These are phyloP conservation scores for Branchellion lobata DNA, from an alignment of 2,888 invertebrate species.

Conservation along the genomic window DNA sequence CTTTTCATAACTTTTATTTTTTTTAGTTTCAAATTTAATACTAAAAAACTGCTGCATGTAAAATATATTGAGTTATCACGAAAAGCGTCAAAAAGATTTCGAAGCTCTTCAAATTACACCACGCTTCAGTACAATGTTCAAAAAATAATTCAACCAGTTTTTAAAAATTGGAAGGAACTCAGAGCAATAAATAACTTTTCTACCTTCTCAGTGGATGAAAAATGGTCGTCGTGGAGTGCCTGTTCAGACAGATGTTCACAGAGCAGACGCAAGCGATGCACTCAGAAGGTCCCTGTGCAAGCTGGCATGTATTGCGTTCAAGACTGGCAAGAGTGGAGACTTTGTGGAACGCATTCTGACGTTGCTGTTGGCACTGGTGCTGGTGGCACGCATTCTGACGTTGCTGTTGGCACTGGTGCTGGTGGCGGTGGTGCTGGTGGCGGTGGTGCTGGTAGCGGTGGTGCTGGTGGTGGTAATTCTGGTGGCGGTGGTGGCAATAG, in stretches of 20 bases:
- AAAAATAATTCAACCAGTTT: too few relatives aligned
- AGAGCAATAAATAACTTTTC: too few relatives aligned
- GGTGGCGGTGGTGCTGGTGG: background rate
- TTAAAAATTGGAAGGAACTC: too few relatives aligned
- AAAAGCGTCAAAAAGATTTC: too few relatives aligned
- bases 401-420: background rate
- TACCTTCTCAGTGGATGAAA: background rate
- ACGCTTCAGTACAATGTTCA: too few relatives aligned
- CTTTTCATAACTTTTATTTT: background rate
- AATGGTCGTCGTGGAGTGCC: background rate
- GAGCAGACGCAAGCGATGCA: background rate
- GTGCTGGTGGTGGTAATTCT: background rate
- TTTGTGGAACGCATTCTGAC: background rate
- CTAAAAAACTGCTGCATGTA: too few relatives aligned
- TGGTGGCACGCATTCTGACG: background rate
- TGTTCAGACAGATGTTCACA: conserved; percentile 3
- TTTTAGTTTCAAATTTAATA: too few relatives aligned
- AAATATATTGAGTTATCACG: too few relatives aligned
- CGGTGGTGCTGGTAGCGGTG: background rate
- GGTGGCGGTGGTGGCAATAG: background rate
- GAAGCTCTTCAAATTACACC: too few relatives aligned
- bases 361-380: background rate
- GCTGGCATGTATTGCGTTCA: conserved; percentile 11
- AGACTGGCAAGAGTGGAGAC: conserved; percentile 14
- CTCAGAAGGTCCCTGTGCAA: background rate